phyloP scores from a whole-genome alignment of 2,888 invertebrate species.

The Taphrorychus bicolor region DNA sequence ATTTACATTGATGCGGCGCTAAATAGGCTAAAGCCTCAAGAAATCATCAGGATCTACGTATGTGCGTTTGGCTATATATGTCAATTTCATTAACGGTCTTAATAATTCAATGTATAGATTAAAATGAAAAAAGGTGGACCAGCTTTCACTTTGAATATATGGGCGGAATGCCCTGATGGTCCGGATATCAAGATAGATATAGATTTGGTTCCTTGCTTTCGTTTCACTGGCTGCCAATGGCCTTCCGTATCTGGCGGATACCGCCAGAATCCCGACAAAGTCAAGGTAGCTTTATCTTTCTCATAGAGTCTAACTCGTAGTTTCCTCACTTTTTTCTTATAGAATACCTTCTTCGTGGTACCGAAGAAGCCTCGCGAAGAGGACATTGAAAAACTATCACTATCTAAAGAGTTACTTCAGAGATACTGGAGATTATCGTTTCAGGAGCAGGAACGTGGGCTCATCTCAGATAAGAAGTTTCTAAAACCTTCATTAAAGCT shows the following conservation, averaged over 20 bases:
- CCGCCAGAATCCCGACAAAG: conserved; percentile 44
- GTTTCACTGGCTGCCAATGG: conserved; percentile 49
- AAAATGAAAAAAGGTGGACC: conserved; percentile 58
- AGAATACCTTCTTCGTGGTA: conserved; percentile 52
- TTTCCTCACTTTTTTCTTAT: not conserved
- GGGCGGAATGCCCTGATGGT: conserved; percentile 38
- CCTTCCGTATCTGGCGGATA: conserved; percentile 46
- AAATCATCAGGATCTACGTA: conserved; percentile 32
- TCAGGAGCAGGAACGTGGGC: conserved; percentile 57
- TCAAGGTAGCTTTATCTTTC: conserved; percentile 25
- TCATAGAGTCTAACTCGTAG: not conserved
- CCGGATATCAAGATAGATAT: conserved; percentile 54
- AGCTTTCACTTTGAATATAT: conserved; percentile 64
- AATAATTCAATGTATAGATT: not conserved
- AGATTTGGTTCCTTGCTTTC: conserved; percentile 54
- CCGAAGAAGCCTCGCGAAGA: conserved; percentile 51
- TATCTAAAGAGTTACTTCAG: too few relatives aligned
- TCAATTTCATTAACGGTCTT: not conserved
- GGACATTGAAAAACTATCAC: conserved; percentile 11
- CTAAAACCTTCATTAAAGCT: conserved; percentile 55
- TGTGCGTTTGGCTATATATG: too few relatives aligned
- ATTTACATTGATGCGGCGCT: conserved; percentile 37
- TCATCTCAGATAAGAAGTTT: conserved; percentile 46
- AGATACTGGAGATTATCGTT: conserved; percentile 58
- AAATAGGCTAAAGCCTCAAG: conserved; percentile 7